A percentile compares a stretch with the other conserved stretches of the same genome.
Evolutionary conservation across 2,797 vertebrate species (phyloP).

Genomic region (Cuculus canorus): DNA sequence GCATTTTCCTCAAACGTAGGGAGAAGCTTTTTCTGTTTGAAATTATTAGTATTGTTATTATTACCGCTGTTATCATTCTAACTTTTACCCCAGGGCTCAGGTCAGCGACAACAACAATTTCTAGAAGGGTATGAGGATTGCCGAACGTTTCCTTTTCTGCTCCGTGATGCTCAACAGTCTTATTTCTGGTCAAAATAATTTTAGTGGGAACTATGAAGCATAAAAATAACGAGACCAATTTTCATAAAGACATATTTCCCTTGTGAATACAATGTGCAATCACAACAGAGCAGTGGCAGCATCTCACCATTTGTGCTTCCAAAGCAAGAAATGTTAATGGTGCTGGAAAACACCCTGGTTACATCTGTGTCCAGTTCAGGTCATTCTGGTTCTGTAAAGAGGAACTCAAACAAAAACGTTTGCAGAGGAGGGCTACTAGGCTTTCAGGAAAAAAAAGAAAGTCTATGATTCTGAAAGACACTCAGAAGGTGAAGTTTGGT

Average conservation of each 20-base stretch:
- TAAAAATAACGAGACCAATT: slow-evolving; percentile 7
- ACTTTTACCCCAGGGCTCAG: neutral
- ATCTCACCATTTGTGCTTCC: neutral
- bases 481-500: neutral
- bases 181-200: slow-evolving; percentile 9
- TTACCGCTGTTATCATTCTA: neutral
- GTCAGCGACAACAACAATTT: neutral
- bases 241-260: neutral
- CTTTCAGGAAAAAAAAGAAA: neutral
- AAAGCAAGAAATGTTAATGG: neutral
- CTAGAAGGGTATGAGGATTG: neutral
- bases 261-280: neutral
- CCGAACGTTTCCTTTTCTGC: neutral
- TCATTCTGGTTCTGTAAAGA: neutral
- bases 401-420: neutral
- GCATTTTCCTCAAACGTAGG: neutral
- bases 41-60: neutral
- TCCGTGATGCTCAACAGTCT: neutral
- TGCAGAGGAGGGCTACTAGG: neutral
- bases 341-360: neutral
- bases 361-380: neutral
- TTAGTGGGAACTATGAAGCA: neutral
- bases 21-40: neutral
- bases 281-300: neutral
- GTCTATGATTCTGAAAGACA: neutral